Evolutionary conservation across 2,113 vertebrate genomes (phyloP).

Genomic region (Alligator sinensis): DNA sequence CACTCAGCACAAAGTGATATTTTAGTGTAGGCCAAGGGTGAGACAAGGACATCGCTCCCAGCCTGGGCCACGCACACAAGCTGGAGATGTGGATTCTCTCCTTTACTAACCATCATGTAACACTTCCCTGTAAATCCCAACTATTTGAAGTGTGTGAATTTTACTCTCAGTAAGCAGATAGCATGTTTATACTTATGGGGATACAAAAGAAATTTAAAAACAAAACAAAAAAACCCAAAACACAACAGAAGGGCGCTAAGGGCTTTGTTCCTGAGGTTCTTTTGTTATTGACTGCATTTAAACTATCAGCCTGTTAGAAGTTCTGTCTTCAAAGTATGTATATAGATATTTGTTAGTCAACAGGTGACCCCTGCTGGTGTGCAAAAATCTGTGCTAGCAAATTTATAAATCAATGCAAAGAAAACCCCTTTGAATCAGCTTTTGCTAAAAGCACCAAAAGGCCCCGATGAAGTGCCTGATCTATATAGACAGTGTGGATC

Average conservation of each 20-base stretch:
- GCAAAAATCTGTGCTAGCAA: not conserved
- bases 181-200: not conserved
- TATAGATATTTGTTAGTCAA: slow-evolving; percentile 55
- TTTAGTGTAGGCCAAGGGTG: not conserved
- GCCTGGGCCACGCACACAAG: not conserved
- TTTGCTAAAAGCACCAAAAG: not conserved
- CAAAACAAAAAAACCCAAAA: not conserved
- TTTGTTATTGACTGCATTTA: not conserved
- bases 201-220: not conserved
- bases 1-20: not conserved
- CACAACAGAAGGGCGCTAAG: fast-evolving
- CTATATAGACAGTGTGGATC: no score
- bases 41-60: not conserved
- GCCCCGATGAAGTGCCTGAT: no score
- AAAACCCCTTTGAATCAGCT: not conserved
- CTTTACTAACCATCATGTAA: not conserved
- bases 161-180: not conserved
- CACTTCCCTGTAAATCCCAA: not conserved
- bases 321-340: not conserved
- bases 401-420: not conserved
- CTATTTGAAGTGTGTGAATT: not conserved
- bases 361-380: slow-evolving; percentile 67
- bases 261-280: not conserved
- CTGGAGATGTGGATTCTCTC: not conserved
- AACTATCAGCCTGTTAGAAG: not conserved